Evolutionary conservation across 2,797 vertebrate species (phyloP), one percentile per base, ranked within the genome.

Genomic region (Falco biarmicus): DNA sequence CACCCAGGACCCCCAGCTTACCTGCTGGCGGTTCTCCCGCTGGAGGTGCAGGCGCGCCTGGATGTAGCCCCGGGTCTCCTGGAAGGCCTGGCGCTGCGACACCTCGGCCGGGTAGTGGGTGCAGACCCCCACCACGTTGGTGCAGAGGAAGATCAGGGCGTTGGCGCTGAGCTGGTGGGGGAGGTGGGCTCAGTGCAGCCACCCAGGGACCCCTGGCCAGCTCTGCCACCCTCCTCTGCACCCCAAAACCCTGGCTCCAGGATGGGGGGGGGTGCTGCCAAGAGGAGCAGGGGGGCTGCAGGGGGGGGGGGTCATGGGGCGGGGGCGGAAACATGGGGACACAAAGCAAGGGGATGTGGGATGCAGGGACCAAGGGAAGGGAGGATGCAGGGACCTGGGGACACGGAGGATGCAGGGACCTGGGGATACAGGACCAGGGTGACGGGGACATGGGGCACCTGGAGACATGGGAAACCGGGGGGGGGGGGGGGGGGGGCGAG

Each of bases 31-130:
- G 97, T 99, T 99, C 97, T 99, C 99, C 54, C 98, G 98, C 98
- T 99, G 99, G 85, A 99, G 98, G 96, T 99, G 99, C 91, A 99
- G 98, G 65, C 99, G 98, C 4, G 99, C 99, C 98, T 99, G 99
- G 97, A 99, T 99, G 96, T 99, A 99, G 73, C 99, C 99, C 1
- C 99, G 98, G 11, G 99, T 99, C 98, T 99, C 99, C 97, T 99
- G 99, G 97, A 99, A 99, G 81, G 99, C 99, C 96, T 99, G 99
- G 78, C 99, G 99, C 98, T 99, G 99, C 15, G 99, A 99, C 87
- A 99, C 99, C 97, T 99, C 99, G 2, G 99, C 99, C 0, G 99
- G 99, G 95, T 99, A 99, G 97, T 99, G 99, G 61, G 99, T 99
- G 95, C 99, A 99, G 98, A 99, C 99, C 92, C 99, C 99, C 43